Evolutionary conservation across 2,113 vertebrate genomes (phyloP), one percentile per base, ranked within the genome.

Genomic region (Stictonetta naevosa): DNA sequence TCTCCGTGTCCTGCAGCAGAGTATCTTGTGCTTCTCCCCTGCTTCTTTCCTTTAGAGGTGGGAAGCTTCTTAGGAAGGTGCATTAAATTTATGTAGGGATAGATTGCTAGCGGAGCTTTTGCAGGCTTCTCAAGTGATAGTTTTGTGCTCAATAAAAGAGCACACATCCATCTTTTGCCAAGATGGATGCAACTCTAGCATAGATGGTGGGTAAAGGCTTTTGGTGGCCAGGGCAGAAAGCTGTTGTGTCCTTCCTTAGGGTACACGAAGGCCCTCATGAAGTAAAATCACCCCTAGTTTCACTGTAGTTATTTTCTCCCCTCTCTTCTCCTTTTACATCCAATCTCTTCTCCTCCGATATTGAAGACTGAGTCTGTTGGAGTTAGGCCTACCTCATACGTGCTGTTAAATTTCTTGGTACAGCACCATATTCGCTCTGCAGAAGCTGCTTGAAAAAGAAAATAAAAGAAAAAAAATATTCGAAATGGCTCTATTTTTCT

Each of bases 1-100:
- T 50, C n/a, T 69, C 40, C 52, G 14, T 1, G 0, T 48, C 2
- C 40, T 66, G n/a, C 0, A 0, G 25, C 81, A 13, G 21, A 63
- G 11, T 9, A 18, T 60, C 50, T 50, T 17, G 26, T 0, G 4
- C 7, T 87, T 23, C 3, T 0, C 0, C 8, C 10, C 21, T 4
- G 11, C 2, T 13, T 81, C 69, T 92, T 58, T 9, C 2, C 74
- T 69, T 46, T 12, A 20, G 17, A 72, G 4, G 2, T 50, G 21
- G 53, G 50, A 53, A 83, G 31, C 28, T 40, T 48, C 71, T 53
- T 83, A 71, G 40, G 31, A 75, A 11, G 12, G 20, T 18, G 13
- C 1, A 0, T 90, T 60, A 48, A 46, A 71, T 71, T 90, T 31
- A 20, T 33, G 11, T 13, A 60, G 29, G n/a, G 28, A n/a, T 69